Base-by-base conservation (phyloP, 2,113 vertebrate genomes). In the Trematomus loennbergii region DNA sequence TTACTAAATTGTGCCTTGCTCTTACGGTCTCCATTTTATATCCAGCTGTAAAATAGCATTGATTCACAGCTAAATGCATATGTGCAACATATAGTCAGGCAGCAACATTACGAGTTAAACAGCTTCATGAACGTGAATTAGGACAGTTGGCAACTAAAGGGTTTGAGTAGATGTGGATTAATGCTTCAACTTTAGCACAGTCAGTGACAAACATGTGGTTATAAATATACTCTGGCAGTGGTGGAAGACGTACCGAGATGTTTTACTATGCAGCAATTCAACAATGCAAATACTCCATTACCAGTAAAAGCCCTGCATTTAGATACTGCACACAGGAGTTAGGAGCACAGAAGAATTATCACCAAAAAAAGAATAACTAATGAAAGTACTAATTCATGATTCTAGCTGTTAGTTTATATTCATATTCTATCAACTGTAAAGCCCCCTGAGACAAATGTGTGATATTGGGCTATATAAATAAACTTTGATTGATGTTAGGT, bases 11-110 rank as follows among this genome's bases (percentile, higher is more conserved):
- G 75, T 79, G 63, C 59, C 69, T 64, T 50, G 66, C 83, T 87
- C 43, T 82, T 75, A 84, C 78, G 61, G 76, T 79, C 52, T 91
- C 84, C 64, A 86, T 89, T 90, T 84, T 88, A 72, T 79, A 85
- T 70, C 64, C 55, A 65, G 78, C 82, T 74, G 83, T 83, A 85
- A 88, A 82, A 72, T 36, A 78, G 66, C 89, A 71, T n/a, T 66
- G 79, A 87, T 86, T 87, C 84, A 67, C n/a, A 59, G 83, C 70
- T 60, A 65, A 85, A 71, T 62, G 76, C 73, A 16, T 81, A 50
- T 4, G 18, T 49, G 46, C 20, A 55, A 12, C 58, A 61, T 66
- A 4, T 29, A 29, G 29, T 29, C 74, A 22, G 58, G 20, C 61
- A 65, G 33, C 45, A 11, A 52, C 60, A 59, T 72, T 49, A 83